Conservation (phyloP, 2,113 vertebrate species). For the Pholis gunnellus region DNA sequence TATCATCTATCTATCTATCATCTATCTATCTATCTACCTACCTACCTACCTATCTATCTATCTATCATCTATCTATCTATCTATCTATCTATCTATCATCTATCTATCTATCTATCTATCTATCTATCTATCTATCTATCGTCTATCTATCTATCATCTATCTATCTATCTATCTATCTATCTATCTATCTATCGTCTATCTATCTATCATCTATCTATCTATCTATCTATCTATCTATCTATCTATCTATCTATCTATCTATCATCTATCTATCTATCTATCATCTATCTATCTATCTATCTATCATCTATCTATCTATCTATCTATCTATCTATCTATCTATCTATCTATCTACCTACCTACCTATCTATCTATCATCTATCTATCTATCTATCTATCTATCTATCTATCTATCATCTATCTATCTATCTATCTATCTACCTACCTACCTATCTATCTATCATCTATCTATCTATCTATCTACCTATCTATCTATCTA, state of each 20-base stretch:
- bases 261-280: no score
- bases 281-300: no score
- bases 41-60: no score
- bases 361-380: no score
- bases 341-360: background rate
- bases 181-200: no score
- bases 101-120: background rate
- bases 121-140: background rate
- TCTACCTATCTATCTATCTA: background rate
- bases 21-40: background rate
- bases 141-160: no score
- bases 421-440: background rate
- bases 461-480: no score
- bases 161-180: background rate
- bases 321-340: background rate
- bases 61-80: no score
- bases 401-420: background rate
- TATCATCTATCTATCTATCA: background rate
- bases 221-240: background rate
- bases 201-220: no score
- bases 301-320: background rate
- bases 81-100: no score
- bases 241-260: no score
- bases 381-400: background rate
- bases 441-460: no score